Evolutionary conservation across 2,797 vertebrate species (phyloP).

Genomic region (Melanotaenia nigrans): DNA sequence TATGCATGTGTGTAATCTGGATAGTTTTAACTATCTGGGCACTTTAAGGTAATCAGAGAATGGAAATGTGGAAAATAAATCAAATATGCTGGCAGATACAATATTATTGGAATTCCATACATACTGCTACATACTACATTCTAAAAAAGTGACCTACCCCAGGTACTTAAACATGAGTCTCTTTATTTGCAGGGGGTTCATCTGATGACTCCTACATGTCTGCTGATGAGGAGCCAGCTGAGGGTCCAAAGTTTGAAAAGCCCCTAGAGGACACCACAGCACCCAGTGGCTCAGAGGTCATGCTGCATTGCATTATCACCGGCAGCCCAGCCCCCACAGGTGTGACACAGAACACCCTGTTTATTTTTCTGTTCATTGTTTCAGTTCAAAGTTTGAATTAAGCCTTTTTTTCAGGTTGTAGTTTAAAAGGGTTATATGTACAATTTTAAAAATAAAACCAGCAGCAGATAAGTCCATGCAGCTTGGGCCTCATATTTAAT

Average conservation of each 20-base stretch:
- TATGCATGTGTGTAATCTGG: too few relatives aligned
- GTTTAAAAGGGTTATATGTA: not conserved
- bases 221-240: constrained; percentile 85
- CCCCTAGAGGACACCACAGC: constrained; percentile 79
- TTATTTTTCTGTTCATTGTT: not conserved
- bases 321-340: constrained; percentile 88
- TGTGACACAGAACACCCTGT: constrained; percentile 40
- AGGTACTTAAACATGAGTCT: not conserved
- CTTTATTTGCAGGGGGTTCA: constrained; percentile 73
- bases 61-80: too few relatives aligned
- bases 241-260: constrained; percentile 86
- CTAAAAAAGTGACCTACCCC: too few relatives aligned
- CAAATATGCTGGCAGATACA: too few relatives aligned
- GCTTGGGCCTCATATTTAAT: not conserved
- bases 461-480: not conserved
- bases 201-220: constrained; percentile 89
- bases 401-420: not conserved
- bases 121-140: too few relatives aligned
- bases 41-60: too few relatives aligned
- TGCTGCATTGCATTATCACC: constrained; percentile 84
- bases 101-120: too few relatives aligned
- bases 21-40: too few relatives aligned
- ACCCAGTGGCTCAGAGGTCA: constrained; percentile 78
- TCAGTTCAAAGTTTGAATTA: not conserved
- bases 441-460: not conserved